Conservation (phyloP, 2,888 invertebrate species). For the Laspeyria flexula region DNA sequence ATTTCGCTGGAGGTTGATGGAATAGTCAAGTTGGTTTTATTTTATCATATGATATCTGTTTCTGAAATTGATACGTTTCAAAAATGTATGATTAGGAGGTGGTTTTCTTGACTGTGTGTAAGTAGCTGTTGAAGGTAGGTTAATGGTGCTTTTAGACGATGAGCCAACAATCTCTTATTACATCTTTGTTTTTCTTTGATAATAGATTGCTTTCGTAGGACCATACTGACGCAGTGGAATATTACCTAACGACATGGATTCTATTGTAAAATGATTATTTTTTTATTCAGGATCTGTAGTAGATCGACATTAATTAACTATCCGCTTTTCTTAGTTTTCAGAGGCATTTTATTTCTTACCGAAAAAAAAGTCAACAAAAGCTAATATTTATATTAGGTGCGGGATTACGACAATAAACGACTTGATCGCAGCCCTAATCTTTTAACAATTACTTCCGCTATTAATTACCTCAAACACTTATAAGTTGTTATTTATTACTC, state of each 20-base stretch:
- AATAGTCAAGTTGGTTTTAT: slow-evolving; percentile 3
- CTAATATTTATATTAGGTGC: background rate
- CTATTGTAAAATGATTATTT: too few relatives aligned
- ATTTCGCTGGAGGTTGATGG: slow-evolving; percentile 10
- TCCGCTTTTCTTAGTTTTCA: too few relatives aligned
- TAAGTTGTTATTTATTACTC: background rate
- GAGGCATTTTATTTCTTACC: too few relatives aligned
- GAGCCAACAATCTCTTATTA: slow-evolving; percentile 13
- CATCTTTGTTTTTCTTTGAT: too few relatives aligned
- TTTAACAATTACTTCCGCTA: too few relatives aligned
- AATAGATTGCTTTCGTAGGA: too few relatives aligned
- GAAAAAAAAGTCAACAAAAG: too few relatives aligned
- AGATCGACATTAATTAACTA: too few relatives aligned
- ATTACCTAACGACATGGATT: too few relatives aligned
- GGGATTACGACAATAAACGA: background rate
- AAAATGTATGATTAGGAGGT: too few relatives aligned
- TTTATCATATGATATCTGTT: too few relatives aligned
- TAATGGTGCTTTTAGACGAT: slow-evolving; percentile 11
- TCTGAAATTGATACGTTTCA: background rate
- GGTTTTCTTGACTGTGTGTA: background rate
- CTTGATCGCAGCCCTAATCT: background rate
- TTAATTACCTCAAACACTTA: background rate
- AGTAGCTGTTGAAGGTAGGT: background rate
- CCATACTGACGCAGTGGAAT: background rate
- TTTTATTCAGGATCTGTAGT: too few relatives aligned